Conservation (phyloP, 2,797 vertebrate genomes). For the Distichodus sexfasciatus region DNA sequence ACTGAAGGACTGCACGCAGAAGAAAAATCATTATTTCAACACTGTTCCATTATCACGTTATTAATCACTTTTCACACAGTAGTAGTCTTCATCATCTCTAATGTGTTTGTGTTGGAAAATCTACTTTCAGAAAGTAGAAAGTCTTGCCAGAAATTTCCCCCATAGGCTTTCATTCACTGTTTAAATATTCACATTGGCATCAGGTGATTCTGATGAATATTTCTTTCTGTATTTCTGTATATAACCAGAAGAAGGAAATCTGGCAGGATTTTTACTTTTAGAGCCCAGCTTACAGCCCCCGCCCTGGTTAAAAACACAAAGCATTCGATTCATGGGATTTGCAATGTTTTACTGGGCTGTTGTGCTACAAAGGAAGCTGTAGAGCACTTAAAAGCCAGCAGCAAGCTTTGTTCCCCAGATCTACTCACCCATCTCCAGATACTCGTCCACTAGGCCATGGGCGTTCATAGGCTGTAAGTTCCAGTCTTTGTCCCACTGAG, state of each 20-base stretch:
- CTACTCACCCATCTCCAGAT: slow-evolving; percentile 94
- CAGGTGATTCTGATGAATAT: too few relatives aligned
- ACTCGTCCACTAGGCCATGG: slow-evolving; percentile 95
- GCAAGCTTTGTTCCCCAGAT: background rate
- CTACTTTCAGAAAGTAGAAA: too few relatives aligned
- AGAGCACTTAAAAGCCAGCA: background rate
- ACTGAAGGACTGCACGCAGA: slow-evolving; percentile 86
- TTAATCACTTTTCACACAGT: background rate
- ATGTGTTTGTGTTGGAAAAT: too few relatives aligned
- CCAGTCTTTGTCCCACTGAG: slow-evolving; percentile 99
- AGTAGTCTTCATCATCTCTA: background rate
- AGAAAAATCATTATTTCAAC: slow-evolving; percentile 12
- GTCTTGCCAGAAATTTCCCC: too few relatives aligned
- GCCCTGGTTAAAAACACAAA: background rate
- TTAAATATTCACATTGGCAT: too few relatives aligned
- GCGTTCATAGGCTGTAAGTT: slow-evolving; percentile 98
- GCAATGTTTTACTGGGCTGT: slow-evolving; percentile 5
- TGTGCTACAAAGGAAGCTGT: background rate
- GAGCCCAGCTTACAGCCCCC: too few relatives aligned
- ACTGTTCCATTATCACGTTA: too few relatives aligned
- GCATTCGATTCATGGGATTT: background rate
- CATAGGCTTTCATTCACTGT: too few relatives aligned
- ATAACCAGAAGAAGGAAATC: too few relatives aligned
- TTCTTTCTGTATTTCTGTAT: too few relatives aligned
- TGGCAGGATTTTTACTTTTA: too few relatives aligned